Evolutionary conservation across 1,140 invertebrate genomes (phyloP), one percentile per base, ranked within the genome.

Genomic region (Aphelenchoides fujianensis): DNA sequence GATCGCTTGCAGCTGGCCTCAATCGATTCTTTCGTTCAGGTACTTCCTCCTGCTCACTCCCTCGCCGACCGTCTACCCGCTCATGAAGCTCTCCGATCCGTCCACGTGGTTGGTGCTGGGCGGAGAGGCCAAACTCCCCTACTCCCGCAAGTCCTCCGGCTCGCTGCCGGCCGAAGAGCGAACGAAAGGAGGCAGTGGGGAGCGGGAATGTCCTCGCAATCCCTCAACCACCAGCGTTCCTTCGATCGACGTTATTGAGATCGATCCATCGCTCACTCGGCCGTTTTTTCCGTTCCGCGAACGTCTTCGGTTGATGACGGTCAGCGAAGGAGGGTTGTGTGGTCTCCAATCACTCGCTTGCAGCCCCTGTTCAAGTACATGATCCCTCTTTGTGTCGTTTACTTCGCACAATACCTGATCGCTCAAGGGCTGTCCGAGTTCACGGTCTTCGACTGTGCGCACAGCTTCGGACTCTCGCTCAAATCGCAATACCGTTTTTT

Each of bases 331-430:
- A n/a, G n/a, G n/a, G n/a, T n/a, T 48, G 23, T 16, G 23, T 16
- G 12, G 12, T 48, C 23, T 16, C 12, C 41, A 16, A 16, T 48
- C 41, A 48, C 41, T 16, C 12, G 41, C 23, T 48, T 34, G 12
- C 30, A 67, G 27, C 77, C 86, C 0, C 81, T 92, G 9, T 70
- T 91, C 2, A 89, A 89, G 72, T 93, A 90, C 76, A 92, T 93
- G 89, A 82, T 92, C 71, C 92, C 92, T 0, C 84, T 93, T 0
- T 88, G 87, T 0, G 78, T 91, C 23, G 92, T 93, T 0, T 94
- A 93, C 80, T 88, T 92, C 72, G 91, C 91, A 73, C 92, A 93
- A 80, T 94, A 94, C 85, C 91, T 92, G 74, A 93, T 93, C 72
- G 93, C 93, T 86, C 91, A 93, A 85, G 92, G 91, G 75, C 85